Evolutionary conservation across 2,888 invertebrate genomes (phyloP), one percentile per base, ranked within the genome.

Genomic region (Drosophila subsilvestris): DNA sequence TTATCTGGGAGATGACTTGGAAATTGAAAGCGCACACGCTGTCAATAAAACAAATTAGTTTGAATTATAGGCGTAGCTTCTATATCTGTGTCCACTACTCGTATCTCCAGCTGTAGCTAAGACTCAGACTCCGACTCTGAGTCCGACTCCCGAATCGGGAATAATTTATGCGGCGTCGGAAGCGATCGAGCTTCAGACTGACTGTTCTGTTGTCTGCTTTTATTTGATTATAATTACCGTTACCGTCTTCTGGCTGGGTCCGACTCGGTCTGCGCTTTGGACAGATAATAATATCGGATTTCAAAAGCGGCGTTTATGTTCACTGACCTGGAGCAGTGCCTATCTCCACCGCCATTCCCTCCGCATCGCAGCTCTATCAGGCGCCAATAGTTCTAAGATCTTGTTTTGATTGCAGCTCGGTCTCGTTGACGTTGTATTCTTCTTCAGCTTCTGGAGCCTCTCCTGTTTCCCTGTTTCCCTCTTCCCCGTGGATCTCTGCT

Each of bases 301-400:
- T 80, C 90, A 86, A 89, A 80, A 58, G 86, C 71, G 65, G 70
- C 68, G 60, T 76, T 84, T 86, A 75, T 90, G 89, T 78, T 85
- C 80, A 86, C 82, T 90, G 90, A 90, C 90, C 89, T 90, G 89
- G 78, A 81, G 68, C 50, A 66, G 58, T 65, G 45, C 60, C 53
- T 18, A 14, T 17, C 29, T 29, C 10, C 29, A 10, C 29, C 32
- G 10, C 32, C 10, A 3, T 14, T 6, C 37, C 37, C 37, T 37
- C 14, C n/a, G 7, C 7, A 6, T n/a, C 55, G 50, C 32, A 18
- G 37, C 22, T 45, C 67, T 80, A 82, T 86, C 88, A 79, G 90
- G 90, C 90, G 90, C 90, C 90, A 90, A 90, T 89, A 86, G 86
- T 90, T 90, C 90, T 90, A 89, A 88, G 90, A 90, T 90, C 90